phyloP scores from a whole-genome alignment of 1,140 invertebrate genomes.

The Drosophila elegans region DNA sequence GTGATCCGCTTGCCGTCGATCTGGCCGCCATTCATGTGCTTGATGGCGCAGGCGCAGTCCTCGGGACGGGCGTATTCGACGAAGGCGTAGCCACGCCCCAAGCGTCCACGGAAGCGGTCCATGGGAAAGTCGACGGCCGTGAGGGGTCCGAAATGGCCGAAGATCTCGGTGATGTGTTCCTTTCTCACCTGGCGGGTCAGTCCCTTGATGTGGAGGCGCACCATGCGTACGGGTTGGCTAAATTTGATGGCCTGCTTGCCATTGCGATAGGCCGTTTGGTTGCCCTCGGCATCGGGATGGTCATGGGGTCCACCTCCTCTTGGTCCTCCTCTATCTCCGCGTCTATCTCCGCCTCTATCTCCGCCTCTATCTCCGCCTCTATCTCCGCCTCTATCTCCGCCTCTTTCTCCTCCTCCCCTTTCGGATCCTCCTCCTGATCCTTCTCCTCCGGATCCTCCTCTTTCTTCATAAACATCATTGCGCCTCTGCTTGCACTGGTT shows the following conservation, averaged over 20 bases:
- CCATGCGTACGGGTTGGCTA: neutral
- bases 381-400: neutral
- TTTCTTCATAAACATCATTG: neutral
- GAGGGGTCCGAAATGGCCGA: conserved; percentile 49
- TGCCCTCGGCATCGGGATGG: neutral
- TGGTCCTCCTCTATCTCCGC: neutral
- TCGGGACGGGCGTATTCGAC: conserved; percentile 47
- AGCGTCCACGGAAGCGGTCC: conserved; percentile 10
- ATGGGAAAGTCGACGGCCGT: conserved; percentile 60
- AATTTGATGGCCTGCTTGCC: neutral
- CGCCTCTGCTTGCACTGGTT: neutral
- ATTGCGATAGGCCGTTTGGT: neutral
- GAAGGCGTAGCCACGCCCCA: conserved; percentile 60
- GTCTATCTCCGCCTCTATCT: neutral
- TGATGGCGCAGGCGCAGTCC: conserved; percentile 50
- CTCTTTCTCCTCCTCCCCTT: neutral
- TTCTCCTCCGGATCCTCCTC: neutral
- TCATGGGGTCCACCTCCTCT: neutral
- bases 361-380: neutral
- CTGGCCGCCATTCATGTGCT: conserved; percentile 59
- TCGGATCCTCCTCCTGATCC: neutral
- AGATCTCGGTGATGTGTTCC: conserved; percentile 56
- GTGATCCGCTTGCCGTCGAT: conserved; percentile 52
- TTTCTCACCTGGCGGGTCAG: conserved; percentile 56
- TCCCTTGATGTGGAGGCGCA: conserved; percentile 60